These are phyloP conservation scores for Onchidella celtica DNA, from an alignment of 2,888 invertebrate species.

Conservation along the genomic window DNA sequence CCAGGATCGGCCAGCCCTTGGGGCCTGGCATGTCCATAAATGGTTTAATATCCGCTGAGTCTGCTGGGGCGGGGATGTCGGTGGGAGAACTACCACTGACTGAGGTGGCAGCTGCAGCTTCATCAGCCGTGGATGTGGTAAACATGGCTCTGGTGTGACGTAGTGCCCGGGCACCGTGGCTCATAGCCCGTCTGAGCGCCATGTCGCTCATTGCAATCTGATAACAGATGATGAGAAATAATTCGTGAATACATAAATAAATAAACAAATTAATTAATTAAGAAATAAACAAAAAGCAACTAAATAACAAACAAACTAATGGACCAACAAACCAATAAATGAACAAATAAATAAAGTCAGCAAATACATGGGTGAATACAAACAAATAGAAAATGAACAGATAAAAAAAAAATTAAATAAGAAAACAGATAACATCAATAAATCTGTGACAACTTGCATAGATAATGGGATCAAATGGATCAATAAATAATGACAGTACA, in stretches of 20 bases:
- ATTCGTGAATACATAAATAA: neutral
- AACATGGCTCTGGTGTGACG: conserved; percentile 7
- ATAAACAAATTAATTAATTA: neutral
- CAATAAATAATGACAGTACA: neutral
- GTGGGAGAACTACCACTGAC: neutral
- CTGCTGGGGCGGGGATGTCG: neutral
- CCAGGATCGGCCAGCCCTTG: conserved; percentile 72
- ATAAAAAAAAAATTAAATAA: too few relatives aligned
- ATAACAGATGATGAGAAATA: neutral
- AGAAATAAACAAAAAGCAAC: neutral
- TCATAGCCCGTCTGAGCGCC: conserved; percentile 24
- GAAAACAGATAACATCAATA: neutral
- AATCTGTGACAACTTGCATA: neutral
- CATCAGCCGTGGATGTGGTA: neutral
- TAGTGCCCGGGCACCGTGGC: conserved; percentile 22
- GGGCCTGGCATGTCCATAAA: conserved; percentile 76
- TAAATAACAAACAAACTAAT: neutral
- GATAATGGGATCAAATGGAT: neutral
- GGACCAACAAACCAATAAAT: too few relatives aligned
- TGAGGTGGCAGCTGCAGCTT: conserved; percentile 17
- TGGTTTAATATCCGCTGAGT: neutral
- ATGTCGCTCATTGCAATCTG: conserved; percentile 46
- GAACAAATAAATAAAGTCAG: too few relatives aligned
- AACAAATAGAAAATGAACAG: too few relatives aligned
- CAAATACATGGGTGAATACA: too few relatives aligned